phyloP scores from a whole-genome alignment of 2,797 vertebrate species.

The Anguilla obscura region DNA sequence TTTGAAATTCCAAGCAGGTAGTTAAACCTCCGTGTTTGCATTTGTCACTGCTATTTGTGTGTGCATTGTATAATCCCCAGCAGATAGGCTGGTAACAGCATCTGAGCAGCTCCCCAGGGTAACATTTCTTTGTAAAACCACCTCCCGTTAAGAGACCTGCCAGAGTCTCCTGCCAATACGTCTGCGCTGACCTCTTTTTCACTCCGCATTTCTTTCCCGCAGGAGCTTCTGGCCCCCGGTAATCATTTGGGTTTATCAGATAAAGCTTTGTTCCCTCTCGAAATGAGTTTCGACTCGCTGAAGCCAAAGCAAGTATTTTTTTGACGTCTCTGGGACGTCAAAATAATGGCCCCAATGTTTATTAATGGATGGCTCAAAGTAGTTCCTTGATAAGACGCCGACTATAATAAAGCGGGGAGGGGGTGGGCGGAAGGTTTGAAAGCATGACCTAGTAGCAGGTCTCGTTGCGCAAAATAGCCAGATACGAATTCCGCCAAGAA shows the following conservation, averaged over 20 bases:
- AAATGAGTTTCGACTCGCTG: constrained; percentile 20
- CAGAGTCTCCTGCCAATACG: neutral
- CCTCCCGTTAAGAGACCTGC: constrained; percentile 5
- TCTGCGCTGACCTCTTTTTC: constrained; percentile 26
- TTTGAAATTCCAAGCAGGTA: constrained; percentile 22
- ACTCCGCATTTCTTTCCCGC: neutral
- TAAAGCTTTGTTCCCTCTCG: constrained; percentile 20
- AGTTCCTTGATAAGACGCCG: constrained; percentile 31
- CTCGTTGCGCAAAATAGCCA: constrained; percentile 39
- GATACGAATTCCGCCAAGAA: constrained; percentile 17
- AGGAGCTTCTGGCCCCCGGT: constrained; percentile 15
- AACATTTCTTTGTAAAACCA: constrained; percentile 19
- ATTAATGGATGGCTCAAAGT: constrained; percentile 25
- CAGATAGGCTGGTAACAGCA: neutral
- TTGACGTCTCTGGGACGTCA: neutral
- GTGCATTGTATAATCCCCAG: constrained; percentile 20
- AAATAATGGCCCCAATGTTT: constrained; percentile 25
- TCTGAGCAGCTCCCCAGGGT: constrained; percentile 17
- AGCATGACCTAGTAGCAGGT: constrained; percentile 50
- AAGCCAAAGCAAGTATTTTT: constrained; percentile 1
- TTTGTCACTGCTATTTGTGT: constrained; percentile 17
- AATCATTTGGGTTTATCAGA: constrained; percentile 13
- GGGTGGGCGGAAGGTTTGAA: constrained; percentile 32
- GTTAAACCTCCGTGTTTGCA: neutral
- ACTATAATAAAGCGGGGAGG: too few species aligned